These are phyloP conservation scores for Panthera leo DNA, from an alignment of 2,113 vertebrate genomes.

Conservation along the genomic window DNA sequence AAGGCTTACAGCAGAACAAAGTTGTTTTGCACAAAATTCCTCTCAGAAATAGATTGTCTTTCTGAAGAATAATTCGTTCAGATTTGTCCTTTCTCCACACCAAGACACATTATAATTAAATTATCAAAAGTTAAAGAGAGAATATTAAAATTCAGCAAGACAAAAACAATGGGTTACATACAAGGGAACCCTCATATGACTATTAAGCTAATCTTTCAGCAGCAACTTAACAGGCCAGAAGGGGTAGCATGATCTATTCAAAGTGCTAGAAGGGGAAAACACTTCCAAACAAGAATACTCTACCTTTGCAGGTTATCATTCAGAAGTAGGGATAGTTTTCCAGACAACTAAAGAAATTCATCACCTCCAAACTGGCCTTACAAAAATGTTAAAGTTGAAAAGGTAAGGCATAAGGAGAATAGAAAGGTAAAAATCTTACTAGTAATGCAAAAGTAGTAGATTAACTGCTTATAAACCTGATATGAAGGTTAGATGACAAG, in stretches of 20 bases:
- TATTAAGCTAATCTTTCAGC: background rate
- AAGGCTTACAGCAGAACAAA: conserved; percentile 54
- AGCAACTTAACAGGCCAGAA: background rate
- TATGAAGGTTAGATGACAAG: background rate
- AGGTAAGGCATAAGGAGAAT: background rate
- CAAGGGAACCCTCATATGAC: background rate
- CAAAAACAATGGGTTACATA: background rate
- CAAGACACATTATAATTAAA: background rate
- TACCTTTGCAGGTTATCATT: background rate
- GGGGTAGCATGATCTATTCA: background rate
- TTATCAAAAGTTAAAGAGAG: background rate
- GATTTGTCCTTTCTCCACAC: background rate
- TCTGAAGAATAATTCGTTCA: conserved; percentile 45
- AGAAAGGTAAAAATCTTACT: background rate
- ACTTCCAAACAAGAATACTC: background rate
- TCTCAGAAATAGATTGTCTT: conserved; percentile 12
- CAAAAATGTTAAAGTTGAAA: background rate
- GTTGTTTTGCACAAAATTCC: conserved; percentile 36
- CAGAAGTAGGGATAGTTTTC: background rate
- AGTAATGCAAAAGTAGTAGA: background rate
- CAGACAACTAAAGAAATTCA: background rate
- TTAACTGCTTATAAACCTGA: background rate
- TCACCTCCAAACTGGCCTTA: background rate
- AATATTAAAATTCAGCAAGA: background rate
- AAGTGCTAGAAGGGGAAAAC: background rate